Base-by-base conservation (phyloP, 2,888 invertebrate species). In the Stegophylla sp. region DNA sequence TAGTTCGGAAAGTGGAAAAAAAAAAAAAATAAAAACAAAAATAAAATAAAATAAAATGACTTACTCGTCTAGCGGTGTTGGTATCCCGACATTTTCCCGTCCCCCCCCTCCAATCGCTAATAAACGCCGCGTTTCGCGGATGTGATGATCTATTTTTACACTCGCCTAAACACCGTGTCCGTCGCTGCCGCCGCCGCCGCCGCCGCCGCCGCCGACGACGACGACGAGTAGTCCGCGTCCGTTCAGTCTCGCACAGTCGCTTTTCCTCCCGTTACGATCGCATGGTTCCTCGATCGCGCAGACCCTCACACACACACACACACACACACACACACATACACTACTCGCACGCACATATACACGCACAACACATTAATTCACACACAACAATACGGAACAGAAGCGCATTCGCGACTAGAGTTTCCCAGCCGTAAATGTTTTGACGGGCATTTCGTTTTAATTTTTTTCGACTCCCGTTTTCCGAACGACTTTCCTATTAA, bases 101-200 rank as follows among this genome's bases (percentile, higher is more conserved):
- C 28, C 74, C 74, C 23, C 34, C 73, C 26, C 73, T n/a, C n/a
- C n/a, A n/a, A n/a, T 61, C 45, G 3, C 26, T 28, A 45, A 34
- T 51, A 51, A 63, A 26, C 74, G 15, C 63, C 17, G 41, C 75
- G 75, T 64, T 64, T 64, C 75, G 75, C 75, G 23, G 75, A 75
- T 64, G 75, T 64, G 64, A 41, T 53, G 75, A 75, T 75, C 75
- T 75, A 75, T 75, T 75, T 75, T 75, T 75, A 75, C 64, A 75
- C 64, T 75, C 75, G 51, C 64, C 64, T 75, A 53, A 64, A 75
- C 64, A 51, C 64, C 64, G 75, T n/a, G n/a, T 75, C 17, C 10
- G 75, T 75, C 75, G 51, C 75, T 26, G 75, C 64, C 41, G 75
- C 51, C 74, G 74, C n/a, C n/a, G n/a, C n/a, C n/a, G n/a, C 23